Percentiles rank a stretch among this genome's conserved stretches.
These are phyloP conservation scores for Eurypyga helias DNA, from an alignment of 2,113 vertebrate species.

Conservation along the genomic window DNA sequence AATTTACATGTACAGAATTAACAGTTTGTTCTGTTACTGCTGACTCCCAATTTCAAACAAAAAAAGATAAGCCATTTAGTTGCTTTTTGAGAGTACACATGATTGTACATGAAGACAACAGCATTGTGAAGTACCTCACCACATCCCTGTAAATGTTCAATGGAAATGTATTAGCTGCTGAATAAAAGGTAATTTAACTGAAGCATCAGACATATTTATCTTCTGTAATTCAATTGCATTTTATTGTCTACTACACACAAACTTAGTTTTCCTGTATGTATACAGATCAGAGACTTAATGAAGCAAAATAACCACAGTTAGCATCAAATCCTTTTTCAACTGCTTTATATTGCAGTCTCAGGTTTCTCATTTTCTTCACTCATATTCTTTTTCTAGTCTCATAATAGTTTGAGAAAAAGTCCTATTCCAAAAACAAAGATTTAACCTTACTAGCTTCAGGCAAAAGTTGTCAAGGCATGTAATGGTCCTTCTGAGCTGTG, in stretches of 20 bases:
- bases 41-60: not conserved
- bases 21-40: not conserved
- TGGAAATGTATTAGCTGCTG: not conserved
- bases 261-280: not conserved
- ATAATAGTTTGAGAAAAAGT: not conserved
- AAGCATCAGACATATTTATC: constrained; percentile 50
- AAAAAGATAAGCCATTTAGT: not conserved
- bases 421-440: not conserved
- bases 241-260: constrained; percentile 1
- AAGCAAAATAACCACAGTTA: not conserved
- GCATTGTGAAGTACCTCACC: not conserved
- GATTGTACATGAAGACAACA: not conserved
- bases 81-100: not conserved
- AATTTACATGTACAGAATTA: not conserved
- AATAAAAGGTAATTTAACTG: constrained; percentile 58
- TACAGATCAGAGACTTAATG: not conserved
- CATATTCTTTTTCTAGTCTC: not conserved
- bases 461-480: not conserved
- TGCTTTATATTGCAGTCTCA: not conserved
- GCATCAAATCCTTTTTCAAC: not conserved
- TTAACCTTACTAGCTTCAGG: not conserved
- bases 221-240: constrained; percentile 8
- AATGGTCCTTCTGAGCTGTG: not conserved
- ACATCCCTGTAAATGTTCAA: constrained; percentile 19
- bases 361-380: not conserved